Evolutionary conservation across 2,888 invertebrate genomes (phyloP).

Genomic region (Leptopilina syphax): DNA sequence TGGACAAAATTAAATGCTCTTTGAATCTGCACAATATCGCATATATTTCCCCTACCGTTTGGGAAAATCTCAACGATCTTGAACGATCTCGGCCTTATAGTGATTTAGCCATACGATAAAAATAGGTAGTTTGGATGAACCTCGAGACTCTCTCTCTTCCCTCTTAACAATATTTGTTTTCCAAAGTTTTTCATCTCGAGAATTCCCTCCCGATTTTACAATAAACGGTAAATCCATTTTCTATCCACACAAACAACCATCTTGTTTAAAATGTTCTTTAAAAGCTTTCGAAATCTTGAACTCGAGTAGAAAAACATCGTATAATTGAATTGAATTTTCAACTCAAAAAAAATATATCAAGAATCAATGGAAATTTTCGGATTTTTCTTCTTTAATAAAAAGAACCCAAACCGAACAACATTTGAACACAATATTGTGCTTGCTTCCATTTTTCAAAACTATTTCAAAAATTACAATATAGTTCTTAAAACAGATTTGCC

Average conservation of each 20-base stretch:
- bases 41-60: no score
- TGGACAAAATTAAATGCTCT: not conserved
- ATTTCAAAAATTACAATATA: no score
- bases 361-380: no score
- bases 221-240: not conserved
- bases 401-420: no score
- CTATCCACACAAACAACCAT: not conserved
- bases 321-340: not conserved
- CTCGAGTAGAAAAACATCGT: not conserved
- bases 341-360: not conserved
- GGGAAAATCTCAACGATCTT: constrained; percentile 26
- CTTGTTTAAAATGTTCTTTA: not conserved
- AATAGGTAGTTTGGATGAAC: constrained; percentile 5
- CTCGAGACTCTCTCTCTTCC: not conserved
- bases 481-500: no score
- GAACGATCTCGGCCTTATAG: not conserved
- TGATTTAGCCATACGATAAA: not conserved
- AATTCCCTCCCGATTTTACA: not conserved
- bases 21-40: no score
- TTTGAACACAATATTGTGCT: no score
- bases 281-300: not conserved
- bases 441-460: no score
- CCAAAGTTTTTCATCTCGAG: constrained; percentile 1
- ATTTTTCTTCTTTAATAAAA: no score
- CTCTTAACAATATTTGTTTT: constrained; percentile 15